These are phyloP conservation scores for Sarcophaga caerulescens DNA, from an alignment of 2,888 invertebrate species.

Conservation along the genomic window DNA sequence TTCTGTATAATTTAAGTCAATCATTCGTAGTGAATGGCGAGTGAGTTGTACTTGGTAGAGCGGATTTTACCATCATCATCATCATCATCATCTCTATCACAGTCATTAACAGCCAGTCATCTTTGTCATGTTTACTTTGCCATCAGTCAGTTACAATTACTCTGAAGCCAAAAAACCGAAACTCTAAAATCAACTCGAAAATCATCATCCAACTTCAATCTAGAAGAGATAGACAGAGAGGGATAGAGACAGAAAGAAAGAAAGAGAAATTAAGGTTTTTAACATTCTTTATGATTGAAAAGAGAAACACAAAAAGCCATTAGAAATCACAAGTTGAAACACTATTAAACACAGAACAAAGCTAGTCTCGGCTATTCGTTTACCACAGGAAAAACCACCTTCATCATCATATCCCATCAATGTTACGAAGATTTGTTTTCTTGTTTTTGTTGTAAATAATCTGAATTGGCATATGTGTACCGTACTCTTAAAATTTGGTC, in stretches of 20 bases:
- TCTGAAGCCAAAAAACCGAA: slow-evolving; percentile 29
- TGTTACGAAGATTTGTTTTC: background rate
- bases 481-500: no score
- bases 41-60: background rate
- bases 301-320: background rate
- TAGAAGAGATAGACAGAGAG: no score
- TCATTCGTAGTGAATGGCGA: slow-evolving; percentile 7
- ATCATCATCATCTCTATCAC: slow-evolving; percentile 22
- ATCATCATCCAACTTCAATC: background rate
- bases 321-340: background rate
- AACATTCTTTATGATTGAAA: background rate
- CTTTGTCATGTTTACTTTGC: slow-evolving; percentile 40
- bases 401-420: slow-evolving; percentile 30
- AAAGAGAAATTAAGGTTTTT: slow-evolving; percentile 3
- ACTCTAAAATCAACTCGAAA: slow-evolving; percentile 15
- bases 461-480: no score
- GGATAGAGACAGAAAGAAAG: background rate
- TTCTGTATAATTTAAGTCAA: slow-evolving; percentile 40
- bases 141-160: slow-evolving; percentile 37
- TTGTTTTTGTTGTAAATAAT: no score
- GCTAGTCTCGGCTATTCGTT: background rate
- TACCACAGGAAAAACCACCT: slow-evolving; percentile 19
- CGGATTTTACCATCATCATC: slow-evolving; percentile 17
- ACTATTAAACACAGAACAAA: background rate
- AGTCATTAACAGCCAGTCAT: slow-evolving; percentile 43